A percentile compares a stretch with the other conserved stretches of the same genome.
These are phyloP conservation scores for Aphidoletes aphidimyza DNA, from an alignment of 2,888 invertebrate species.

Conservation along the genomic window DNA sequence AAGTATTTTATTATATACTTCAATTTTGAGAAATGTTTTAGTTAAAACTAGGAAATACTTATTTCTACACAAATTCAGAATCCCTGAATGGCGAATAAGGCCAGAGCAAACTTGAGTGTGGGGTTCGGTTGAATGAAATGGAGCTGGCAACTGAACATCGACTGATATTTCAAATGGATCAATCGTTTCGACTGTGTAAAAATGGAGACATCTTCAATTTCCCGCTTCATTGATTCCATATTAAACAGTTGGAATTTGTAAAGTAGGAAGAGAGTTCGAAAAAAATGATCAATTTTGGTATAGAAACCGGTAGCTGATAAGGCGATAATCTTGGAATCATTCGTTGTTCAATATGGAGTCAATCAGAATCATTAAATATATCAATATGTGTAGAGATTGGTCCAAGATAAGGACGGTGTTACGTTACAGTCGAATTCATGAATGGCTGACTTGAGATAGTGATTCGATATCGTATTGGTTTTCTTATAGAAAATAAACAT, in stretches of 20 bases:
- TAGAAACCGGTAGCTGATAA: slow-evolving; percentile 2
- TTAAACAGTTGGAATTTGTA: neutral
- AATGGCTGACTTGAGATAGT: no score
- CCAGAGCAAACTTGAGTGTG: no score
- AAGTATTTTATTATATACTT: no score
- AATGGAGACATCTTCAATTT: neutral
- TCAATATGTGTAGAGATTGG: neutral
- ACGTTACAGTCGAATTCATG: no score
- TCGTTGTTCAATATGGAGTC: neutral
- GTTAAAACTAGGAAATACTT: no score
- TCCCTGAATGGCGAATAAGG: no score
- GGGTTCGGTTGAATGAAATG: no score
- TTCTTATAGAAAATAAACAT: neutral
- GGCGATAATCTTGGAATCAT: neutral
- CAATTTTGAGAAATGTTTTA: no score
- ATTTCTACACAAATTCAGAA: no score
- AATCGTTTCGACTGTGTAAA: neutral
- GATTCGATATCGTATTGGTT: neutral
- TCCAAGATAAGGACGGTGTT: neutral
- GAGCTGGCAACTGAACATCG: no score
- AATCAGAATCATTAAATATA: neutral
- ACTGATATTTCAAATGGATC: no score
- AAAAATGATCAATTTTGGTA: neutral
- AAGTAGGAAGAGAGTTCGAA: neutral
- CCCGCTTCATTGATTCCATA: neutral